Percentiles rank a stretch among this genome's conserved stretches.
Evolutionary conservation across 2,888 invertebrate species (phyloP).

Genomic region (Pasiphila rectangulata): DNA sequence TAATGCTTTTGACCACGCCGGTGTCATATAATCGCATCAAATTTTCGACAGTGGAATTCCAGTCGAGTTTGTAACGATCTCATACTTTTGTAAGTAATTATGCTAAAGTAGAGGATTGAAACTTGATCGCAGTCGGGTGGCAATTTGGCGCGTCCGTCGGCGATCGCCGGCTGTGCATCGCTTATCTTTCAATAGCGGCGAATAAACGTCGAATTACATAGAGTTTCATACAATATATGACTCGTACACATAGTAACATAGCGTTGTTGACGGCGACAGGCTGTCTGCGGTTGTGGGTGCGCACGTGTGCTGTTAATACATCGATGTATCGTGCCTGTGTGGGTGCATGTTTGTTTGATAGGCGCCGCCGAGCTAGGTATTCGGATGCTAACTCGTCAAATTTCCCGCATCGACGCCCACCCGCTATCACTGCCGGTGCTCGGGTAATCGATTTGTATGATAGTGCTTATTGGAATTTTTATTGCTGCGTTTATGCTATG

Average conservation of each 20-base stretch:
- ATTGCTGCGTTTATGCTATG: slow-evolving; percentile 26
- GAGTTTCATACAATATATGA: slow-evolving; percentile 56
- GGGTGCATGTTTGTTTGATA: slow-evolving; percentile 75
- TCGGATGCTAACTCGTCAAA: slow-evolving; percentile 68
- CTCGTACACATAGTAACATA: slow-evolving; percentile 68
- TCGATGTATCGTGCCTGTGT: slow-evolving; percentile 57
- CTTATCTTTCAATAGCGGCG: slow-evolving; percentile 58
- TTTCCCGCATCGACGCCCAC: slow-evolving; percentile 63
- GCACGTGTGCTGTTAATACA: slow-evolving; percentile 69
- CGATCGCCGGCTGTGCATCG: slow-evolving; percentile 32
- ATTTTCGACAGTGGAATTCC: slow-evolving; percentile 61
- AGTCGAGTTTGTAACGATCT: slow-evolving; percentile 51
- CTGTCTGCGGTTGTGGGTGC: slow-evolving; percentile 72
- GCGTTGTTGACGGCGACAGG: slow-evolving; percentile 77
- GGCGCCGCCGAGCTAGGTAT: slow-evolving; percentile 71
- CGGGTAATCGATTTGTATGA: slow-evolving; percentile 30
- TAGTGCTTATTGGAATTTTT: slow-evolving; percentile 34
- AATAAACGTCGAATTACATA: slow-evolving; percentile 69
- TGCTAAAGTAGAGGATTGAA: slow-evolving; percentile 44
- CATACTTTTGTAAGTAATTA: slow-evolving; percentile 45
- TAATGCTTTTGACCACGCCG: slow-evolving; percentile 64
- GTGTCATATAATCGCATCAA: slow-evolving; percentile 69
- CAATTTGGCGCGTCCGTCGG: slow-evolving; percentile 22
- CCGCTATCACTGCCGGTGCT: slow-evolving; percentile 40
- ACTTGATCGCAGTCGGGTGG: slow-evolving; percentile 45